Percentiles rank a stretch among this genome's conserved stretches.
These are phyloP conservation scores for Scaptodrosophila lebanonensis DNA, from an alignment of 1,140 invertebrate species.

Conservation along the genomic window DNA sequence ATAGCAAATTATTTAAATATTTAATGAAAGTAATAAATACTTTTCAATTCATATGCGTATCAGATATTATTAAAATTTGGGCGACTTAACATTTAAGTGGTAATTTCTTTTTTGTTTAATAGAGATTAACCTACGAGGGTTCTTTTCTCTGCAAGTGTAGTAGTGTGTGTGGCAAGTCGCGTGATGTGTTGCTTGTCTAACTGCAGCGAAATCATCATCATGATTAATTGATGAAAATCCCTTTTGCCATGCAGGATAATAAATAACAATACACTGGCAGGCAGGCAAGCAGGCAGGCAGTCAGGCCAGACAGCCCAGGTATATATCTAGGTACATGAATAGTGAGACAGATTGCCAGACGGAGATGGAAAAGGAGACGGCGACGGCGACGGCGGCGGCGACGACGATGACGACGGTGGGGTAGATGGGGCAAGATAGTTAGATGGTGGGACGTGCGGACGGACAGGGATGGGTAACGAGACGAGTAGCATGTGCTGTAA, in stretches of 20 bases:
- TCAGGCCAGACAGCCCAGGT: slow-evolving; percentile 3
- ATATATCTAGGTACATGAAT: too few relatives aligned
- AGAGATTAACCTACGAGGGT: too few relatives aligned
- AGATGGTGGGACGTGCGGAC: background rate
- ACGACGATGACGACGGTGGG: too few relatives aligned
- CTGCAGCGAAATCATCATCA: slow-evolving; percentile 65
- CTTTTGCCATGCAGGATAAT: slow-evolving; percentile 73
- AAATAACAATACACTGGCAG: slow-evolving; percentile 60
- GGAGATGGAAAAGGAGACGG: too few relatives aligned
- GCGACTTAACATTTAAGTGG: slow-evolving; percentile 8
- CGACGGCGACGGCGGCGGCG: too few relatives aligned
- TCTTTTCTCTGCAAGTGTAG: slow-evolving; percentile 2
- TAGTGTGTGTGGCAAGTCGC: slow-evolving; percentile 4
- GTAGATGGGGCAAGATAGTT: background rate
- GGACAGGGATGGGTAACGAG: slow-evolving; percentile 33
- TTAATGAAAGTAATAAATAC: too few relatives aligned
- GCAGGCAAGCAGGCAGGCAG: slow-evolving; percentile 15
- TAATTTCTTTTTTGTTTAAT: too few relatives aligned
- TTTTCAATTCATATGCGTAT: too few relatives aligned
- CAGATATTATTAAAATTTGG: too few relatives aligned
- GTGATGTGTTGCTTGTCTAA: slow-evolving; percentile 45
- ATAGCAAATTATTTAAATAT: too few relatives aligned
- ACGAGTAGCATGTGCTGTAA: slow-evolving; percentile 34
- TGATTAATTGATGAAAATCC: slow-evolving; percentile 75
- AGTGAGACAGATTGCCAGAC: background rate